Evolutionary conservation across 2,113 vertebrate genomes (phyloP).

Genomic region (Bothrops jararaca): DNA sequence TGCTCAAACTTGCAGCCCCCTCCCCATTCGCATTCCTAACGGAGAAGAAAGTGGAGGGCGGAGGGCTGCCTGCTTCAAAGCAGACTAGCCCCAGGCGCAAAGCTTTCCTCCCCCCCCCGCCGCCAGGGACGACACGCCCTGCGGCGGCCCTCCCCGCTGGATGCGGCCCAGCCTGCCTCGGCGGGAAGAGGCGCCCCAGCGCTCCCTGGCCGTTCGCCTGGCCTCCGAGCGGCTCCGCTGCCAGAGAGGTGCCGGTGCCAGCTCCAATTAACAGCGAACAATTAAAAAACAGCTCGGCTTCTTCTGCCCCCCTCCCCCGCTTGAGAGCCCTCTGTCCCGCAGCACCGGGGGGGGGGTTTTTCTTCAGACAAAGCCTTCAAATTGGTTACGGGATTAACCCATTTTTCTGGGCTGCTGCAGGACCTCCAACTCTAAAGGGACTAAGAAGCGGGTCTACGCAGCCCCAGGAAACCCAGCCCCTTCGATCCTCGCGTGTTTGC

Average conservation of each 20-base stretch:
- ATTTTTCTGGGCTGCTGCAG: not conserved
- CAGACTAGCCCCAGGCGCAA: not conserved
- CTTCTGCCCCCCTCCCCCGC: constrained; percentile 22
- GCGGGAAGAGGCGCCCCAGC: not conserved
- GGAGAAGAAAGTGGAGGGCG: not conserved
- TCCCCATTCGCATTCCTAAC: not conserved
- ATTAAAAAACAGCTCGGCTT: constrained; percentile 72
- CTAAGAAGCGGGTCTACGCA: not conserved
- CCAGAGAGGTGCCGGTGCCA: constrained; percentile 88
- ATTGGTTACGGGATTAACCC: not conserved
- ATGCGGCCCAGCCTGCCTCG: not conserved
- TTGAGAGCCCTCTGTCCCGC: not conserved
- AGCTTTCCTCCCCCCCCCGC: not conserved
- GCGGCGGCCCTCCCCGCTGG: not conserved
- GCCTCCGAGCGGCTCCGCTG: constrained; percentile 66
- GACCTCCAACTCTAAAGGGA: not conserved
- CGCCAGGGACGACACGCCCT: not conserved
- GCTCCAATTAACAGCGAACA: constrained; percentile 91
- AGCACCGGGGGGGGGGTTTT: not conserved
- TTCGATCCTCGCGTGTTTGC: not conserved
- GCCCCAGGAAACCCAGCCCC: not conserved
- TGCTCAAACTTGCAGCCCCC: not conserved
- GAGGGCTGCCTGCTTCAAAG: not conserved
- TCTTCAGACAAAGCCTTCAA: not conserved
- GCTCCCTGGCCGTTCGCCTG: constrained; percentile 38